Evolutionary conservation across 2,797 vertebrate genomes (phyloP).

Genomic region (Alosa sapidissima): DNA sequence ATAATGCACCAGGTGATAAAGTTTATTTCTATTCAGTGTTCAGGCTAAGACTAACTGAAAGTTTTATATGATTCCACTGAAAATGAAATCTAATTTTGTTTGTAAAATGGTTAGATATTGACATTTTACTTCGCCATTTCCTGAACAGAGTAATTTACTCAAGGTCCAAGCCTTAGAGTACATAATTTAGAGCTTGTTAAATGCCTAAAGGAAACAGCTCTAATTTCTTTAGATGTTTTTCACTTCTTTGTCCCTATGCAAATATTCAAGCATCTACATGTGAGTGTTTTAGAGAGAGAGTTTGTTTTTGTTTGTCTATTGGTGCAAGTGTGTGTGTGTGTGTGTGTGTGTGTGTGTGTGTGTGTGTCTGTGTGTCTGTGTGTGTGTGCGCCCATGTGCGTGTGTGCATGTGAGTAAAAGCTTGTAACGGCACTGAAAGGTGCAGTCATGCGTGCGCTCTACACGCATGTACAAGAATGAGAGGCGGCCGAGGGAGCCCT

Average conservation of each 20-base stretch:
- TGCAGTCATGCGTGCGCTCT: conserved; percentile 36
- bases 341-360: not conserved
- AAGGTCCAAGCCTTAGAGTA: not conserved
- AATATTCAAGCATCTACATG: not conserved
- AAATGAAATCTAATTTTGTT: not conserved
- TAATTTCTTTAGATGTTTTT: not conserved
- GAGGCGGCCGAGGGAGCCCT: conserved; percentile 1
- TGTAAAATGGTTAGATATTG: not conserved
- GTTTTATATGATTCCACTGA: not conserved
- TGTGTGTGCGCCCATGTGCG: not conserved
- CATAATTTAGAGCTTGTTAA: not conserved
- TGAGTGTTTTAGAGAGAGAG: not conserved
- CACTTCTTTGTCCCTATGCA: not conserved
- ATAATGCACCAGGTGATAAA: not conserved
- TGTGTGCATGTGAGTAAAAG: conserved; percentile 19
- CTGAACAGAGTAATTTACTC: not conserved
- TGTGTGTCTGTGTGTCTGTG: not conserved
- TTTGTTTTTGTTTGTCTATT: too few relatives aligned
- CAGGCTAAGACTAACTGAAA: not conserved
- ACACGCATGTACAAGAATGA: conserved; percentile 33
- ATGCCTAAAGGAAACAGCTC: not conserved
- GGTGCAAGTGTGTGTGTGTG: too few relatives aligned
- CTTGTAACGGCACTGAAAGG: conserved; percentile 28
- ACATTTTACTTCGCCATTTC: conserved; percentile 6
- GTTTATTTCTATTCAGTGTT: not conserved